Evolutionary conservation across 1,140 invertebrate species (phyloP), one percentile per base, ranked within the genome.

Genomic region (Saccostrea cuccullata): DNA sequence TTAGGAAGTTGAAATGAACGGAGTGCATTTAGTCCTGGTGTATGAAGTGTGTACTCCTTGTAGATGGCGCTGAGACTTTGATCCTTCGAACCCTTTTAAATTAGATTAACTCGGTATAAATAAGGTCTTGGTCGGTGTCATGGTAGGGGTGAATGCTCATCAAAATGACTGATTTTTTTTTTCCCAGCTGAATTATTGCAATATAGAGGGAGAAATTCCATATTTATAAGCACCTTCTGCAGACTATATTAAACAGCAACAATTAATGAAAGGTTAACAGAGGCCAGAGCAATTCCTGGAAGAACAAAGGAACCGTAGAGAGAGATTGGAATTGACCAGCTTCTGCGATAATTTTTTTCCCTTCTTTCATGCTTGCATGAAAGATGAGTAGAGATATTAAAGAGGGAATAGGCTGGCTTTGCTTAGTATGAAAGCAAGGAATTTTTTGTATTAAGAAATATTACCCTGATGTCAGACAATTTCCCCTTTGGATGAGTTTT

Each of bases 391-490:
- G 70, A 26, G 26, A 77, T 77, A 30, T 77, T 77, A 36, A 15
- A 15, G 26, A 30, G 23, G 60, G 60, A 67, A 67, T 67, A 20
- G 60, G 15, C 23, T 3, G 70, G 26, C 23, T 36, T 15, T 77
- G 70, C 26, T 77, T 77, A 77, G 36, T 77, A 30, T 26, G 70
- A 36, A 36, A 77, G 70, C 12, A 77, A 77, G 30, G 26, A 77
- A 77, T 77, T 77, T 64, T 77, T 77, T 15, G 30, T 77, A 77
- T 30, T 5, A 77, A 77, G 70, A 36, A 77, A 77, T 77, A 77
- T 77, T 77, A 77, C 11, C 9, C n/a, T 36, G 23, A 30, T 36
- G 26, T 77, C 11, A 77, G 26, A 30, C 26, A 77, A 77, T 77
- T 77, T 67, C 26, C n/a, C 58, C 26, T 77, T 13, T 77, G 26